phyloP scores from a whole-genome alignment of 2,888 invertebrate genomes.

The Itoplectis maculator region DNA sequence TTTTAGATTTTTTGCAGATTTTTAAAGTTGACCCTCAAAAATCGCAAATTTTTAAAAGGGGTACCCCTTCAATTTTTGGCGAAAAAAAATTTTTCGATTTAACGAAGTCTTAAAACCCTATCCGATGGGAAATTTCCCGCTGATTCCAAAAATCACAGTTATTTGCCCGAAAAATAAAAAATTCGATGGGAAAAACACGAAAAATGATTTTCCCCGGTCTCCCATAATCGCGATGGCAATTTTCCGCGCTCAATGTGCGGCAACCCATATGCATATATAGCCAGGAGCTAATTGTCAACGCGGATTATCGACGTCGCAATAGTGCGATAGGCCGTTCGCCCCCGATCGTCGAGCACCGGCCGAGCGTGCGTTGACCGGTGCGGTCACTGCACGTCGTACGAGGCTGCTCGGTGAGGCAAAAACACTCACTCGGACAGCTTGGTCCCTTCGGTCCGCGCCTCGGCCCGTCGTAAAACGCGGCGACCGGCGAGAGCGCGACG shows the following conservation, averaged over 20 bases:
- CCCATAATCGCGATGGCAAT: background rate
- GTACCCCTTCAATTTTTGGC: no score
- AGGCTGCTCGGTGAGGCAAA: slow-evolving; percentile 60
- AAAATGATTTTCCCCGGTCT: background rate
- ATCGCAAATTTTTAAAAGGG: no score
- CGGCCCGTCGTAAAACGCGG: slow-evolving; percentile 17
- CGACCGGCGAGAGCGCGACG: slow-evolving; percentile 56
- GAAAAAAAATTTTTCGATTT: no score
- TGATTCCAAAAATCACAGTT: no score
- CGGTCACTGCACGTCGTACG: slow-evolving; percentile 42
- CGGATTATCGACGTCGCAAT: slow-evolving; percentile 7
- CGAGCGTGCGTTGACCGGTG: slow-evolving; percentile 12
- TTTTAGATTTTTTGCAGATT: no score
- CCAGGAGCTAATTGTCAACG: slow-evolving; percentile 24
- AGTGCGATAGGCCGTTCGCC: background rate
- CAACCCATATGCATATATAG: background rate
- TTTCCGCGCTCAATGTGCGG: background rate
- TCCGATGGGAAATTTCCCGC: no score
- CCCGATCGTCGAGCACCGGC: slow-evolving; percentile 12
- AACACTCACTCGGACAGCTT: slow-evolving; percentile 45
- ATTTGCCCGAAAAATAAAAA: no score
- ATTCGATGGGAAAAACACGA: no score
- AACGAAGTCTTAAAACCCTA: no score
- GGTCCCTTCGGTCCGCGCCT: slow-evolving; percentile 39
- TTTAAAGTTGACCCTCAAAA: no score